Evolutionary conservation across 2,888 invertebrate genomes (phyloP).

Genomic region (Drosophila nr. perissopoda): DNA sequence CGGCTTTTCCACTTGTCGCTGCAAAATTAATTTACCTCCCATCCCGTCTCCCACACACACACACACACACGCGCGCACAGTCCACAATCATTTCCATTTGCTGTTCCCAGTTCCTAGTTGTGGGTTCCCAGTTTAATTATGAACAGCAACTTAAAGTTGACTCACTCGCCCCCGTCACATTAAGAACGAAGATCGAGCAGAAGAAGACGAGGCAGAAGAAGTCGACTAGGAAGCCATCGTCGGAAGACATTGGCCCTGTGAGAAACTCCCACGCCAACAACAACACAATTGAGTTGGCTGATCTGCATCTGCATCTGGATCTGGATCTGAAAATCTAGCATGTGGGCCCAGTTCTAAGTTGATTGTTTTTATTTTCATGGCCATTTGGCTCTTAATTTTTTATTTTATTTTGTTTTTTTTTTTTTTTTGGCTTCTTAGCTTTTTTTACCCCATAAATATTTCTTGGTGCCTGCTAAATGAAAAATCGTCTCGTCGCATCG

Average conservation of each 20-base stretch:
- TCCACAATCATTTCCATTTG: constrained; percentile 21
- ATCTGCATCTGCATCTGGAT: constrained; percentile 38
- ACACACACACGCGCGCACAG: neutral
- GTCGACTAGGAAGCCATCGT: constrained; percentile 8
- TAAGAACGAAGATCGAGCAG: constrained; percentile 5
- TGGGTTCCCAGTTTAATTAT: constrained; percentile 65
- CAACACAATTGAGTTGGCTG: constrained; percentile 38
- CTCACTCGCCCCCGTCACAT: constrained; percentile 40
- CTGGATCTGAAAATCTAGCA: constrained; percentile 6
- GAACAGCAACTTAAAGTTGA: constrained; percentile 42
- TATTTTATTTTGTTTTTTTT: neutral
- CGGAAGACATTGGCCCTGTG: constrained; percentile 66
- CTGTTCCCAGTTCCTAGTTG: constrained; percentile 27
- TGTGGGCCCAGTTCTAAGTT: constrained; percentile 31
- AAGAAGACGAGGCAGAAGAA: neutral
- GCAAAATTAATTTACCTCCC: constrained; percentile 60
- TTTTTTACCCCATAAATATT: neutral
- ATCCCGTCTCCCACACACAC: neutral
- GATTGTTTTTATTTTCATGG: constrained; percentile 46
- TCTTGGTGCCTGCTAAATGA: constrained; percentile 18
- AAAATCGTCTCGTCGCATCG: constrained; percentile 45
- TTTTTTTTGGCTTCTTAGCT: constrained; percentile 1
- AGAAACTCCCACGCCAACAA: constrained; percentile 70
- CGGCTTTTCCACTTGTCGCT: constrained; percentile 62
- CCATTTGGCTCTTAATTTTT: constrained; percentile 16